A percentile compares a stretch with the other conserved stretches of the same genome.
These are phyloP conservation scores for Drosophila parvula DNA, from an alignment of 1,140 invertebrate genomes.

Conservation along the genomic window DNA sequence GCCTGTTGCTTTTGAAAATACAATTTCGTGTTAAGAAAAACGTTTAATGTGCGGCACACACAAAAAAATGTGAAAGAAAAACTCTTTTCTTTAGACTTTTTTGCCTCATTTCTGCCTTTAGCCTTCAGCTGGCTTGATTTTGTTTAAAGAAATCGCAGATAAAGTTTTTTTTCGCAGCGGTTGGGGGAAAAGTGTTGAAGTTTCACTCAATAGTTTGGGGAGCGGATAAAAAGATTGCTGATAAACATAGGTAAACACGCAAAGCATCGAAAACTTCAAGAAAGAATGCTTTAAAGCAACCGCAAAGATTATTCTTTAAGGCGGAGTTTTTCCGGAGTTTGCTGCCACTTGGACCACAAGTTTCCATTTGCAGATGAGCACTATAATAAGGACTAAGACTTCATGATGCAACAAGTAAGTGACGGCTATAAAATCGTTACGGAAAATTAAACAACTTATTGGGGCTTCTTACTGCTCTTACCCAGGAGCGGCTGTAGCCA, in stretches of 20 bases:
- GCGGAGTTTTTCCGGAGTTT: background rate
- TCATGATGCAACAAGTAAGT: constrained; percentile 65
- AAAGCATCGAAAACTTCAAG: constrained; percentile 9
- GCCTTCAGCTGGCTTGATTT: constrained; percentile 11
- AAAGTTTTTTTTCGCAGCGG: constrained; percentile 23
- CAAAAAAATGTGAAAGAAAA: background rate
- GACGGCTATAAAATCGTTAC: constrained; percentile 62
- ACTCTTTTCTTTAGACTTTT: background rate
- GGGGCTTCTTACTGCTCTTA: constrained; percentile 27
- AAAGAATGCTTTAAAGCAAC: constrained; percentile 1
- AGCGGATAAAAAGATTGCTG: constrained; percentile 15
- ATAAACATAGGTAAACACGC: constrained; percentile 4
- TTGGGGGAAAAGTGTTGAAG: background rate
- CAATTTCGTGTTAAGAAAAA: constrained; percentile 18
- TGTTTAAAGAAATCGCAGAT: constrained; percentile 15
- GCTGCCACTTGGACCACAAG: constrained; percentile 21
- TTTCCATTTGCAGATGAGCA: constrained; percentile 32
- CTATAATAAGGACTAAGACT: constrained; percentile 19
- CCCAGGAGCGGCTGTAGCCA: constrained; percentile 22
- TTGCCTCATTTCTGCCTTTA: background rate
- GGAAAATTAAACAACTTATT: constrained; percentile 77
- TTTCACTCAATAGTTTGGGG: constrained; percentile 6
- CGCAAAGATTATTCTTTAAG: background rate
- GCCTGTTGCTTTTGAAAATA: constrained; percentile 23
- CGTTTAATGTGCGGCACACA: constrained; percentile 10